Evolutionary conservation across 53 echinoderm and acorn worm genomes (phyloP).

Genomic region (Temnopleurus reevesii): DNA sequence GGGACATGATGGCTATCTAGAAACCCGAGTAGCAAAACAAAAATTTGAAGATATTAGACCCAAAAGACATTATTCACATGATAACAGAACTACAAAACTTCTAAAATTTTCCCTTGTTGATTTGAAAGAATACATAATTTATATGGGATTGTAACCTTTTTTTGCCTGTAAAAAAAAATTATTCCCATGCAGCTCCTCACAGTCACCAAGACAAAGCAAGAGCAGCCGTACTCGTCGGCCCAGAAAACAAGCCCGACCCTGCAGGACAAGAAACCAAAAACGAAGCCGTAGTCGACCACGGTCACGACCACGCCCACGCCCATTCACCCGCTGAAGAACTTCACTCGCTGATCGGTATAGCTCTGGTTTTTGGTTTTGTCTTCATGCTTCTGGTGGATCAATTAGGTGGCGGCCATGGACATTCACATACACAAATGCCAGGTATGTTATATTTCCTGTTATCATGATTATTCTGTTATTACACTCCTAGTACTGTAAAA

Average conservation of each 20-base stretch:
- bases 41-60: too few relatives aligned
- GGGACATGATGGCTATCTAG: too few relatives aligned
- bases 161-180: too few relatives aligned
- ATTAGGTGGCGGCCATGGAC: constrained; percentile 70
- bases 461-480: too few relatives aligned
- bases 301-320: constrained; percentile 57
- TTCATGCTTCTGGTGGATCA: constrained; percentile 98
- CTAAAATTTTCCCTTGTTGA: too few relatives aligned
- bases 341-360: constrained; percentile 89
- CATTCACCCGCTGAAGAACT: constrained; percentile 76
- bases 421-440: constrained; percentile 68
- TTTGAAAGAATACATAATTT: too few relatives aligned
- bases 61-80: too few relatives aligned
- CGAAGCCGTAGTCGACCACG: background rate
- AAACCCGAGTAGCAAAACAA: too few relatives aligned
- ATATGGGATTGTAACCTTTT: too few relatives aligned
- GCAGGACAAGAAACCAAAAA: background rate
- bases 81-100: too few relatives aligned
- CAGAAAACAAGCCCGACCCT: constrained; percentile 33
- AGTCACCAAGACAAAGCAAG: constrained; percentile 50
- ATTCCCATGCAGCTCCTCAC: background rate
- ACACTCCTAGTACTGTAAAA: too few relatives aligned
- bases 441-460: too few relatives aligned
- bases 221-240: constrained; percentile 46
- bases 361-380: constrained; percentile 98